Evolutionary conservation across 2,888 invertebrate species (phyloP).

Genomic region (Eupithecia centaureata): DNA sequence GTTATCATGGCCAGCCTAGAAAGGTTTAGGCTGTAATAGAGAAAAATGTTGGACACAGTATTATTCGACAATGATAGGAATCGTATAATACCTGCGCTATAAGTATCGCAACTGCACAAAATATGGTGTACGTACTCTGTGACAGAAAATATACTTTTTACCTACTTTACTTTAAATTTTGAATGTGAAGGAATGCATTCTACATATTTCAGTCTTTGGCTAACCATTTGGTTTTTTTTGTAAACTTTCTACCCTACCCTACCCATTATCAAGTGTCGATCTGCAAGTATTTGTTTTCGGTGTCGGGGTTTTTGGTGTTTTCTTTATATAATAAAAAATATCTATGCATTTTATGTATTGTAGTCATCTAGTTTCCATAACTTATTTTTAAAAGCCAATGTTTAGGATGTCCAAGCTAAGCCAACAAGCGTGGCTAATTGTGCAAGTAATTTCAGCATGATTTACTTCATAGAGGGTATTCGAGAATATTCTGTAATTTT

Average conservation of each 20-base stretch:
- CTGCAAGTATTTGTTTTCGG: too few species aligned
- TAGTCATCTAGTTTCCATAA: too few species aligned
- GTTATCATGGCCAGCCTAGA: not conserved
- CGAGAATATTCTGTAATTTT: constrained; percentile 4
- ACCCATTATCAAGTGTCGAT: too few species aligned
- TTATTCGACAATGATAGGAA: not conserved
- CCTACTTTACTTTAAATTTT: not conserved
- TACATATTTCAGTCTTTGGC: not conserved
- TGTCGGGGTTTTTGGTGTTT: too few species aligned
- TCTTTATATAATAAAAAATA: too few species aligned
- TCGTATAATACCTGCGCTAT: not conserved
- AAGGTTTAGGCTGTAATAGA: not conserved
- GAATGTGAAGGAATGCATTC: not conserved
- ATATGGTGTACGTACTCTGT: too few species aligned
- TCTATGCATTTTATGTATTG: too few species aligned
- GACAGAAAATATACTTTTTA: too few species aligned
- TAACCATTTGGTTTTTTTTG: not conserved
- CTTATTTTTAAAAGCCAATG: not conserved
- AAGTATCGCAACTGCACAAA: not conserved
- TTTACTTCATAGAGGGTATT: constrained; percentile 1
- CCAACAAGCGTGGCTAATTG: not conserved
- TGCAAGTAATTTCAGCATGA: not conserved
- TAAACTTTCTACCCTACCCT: not conserved
- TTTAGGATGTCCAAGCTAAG: not conserved
- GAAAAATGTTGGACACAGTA: not conserved